Evolutionary conservation across 1,140 invertebrate species (phyloP).

Genomic region (honey bee (Apis mellifera)): Amel_HAv3.1 CM009939.2:5105501-5106000

Average conservation of each 20-base stretch:
- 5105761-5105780: background rate
- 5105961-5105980: constrained; percentile 6
- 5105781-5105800: background rate
- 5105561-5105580: too few relatives aligned
- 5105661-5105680: too few relatives aligned
- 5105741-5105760: background rate
- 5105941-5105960: constrained; percentile 48
- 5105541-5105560: too few relatives aligned
- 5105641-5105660: too few relatives aligned
- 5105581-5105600: too few relatives aligned
- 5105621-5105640: too few relatives aligned
- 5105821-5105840: background rate
- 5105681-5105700: too few relatives aligned
- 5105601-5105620: too few relatives aligned
- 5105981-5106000: constrained; percentile 42
- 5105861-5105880: background rate
- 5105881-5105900: background rate
- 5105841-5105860: background rate
- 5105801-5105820: background rate
- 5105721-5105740: background rate
- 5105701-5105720: background rate
- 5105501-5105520: too few relatives aligned
- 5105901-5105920: constrained; percentile 12
- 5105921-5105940: constrained; percentile 6
- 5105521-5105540: too few relatives aligned